Conservation (phyloP, 2,113 vertebrate species). For the Ictidomys tridecemlineatus region DNA sequence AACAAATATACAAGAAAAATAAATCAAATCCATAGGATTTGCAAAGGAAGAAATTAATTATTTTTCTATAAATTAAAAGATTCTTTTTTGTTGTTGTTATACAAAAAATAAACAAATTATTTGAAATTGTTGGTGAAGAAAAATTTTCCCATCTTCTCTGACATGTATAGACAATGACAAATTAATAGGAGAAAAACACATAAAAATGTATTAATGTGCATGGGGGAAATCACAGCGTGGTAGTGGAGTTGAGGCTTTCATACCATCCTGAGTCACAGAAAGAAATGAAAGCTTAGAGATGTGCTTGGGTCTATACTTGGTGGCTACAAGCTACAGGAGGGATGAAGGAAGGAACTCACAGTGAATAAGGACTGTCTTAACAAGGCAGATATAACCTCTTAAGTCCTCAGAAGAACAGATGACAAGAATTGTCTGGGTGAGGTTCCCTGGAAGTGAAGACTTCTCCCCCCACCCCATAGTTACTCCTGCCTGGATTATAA, state of each 20-base stretch:
- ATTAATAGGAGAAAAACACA: not conserved
- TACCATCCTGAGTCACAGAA: not conserved
- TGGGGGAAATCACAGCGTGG: not conserved
- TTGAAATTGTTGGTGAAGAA: not conserved
- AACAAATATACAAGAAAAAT: constrained; percentile 50
- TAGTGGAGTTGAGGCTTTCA: not conserved
- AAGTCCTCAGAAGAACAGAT: not conserved
- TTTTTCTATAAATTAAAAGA: not conserved
- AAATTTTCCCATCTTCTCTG: not conserved
- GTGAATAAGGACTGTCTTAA: not conserved
- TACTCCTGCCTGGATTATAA: not conserved
- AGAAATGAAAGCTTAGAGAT: not conserved
- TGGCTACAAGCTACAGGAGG: not conserved
- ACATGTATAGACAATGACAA: not conserved
- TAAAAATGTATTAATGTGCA: not conserved
- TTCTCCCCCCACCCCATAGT: not conserved
- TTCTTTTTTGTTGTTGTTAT: not conserved
- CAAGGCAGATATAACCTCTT: not conserved
- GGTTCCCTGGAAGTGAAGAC: not conserved
- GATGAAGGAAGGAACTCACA: not conserved
- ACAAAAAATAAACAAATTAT: not conserved
- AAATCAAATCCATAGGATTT: not conserved
- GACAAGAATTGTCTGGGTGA: not conserved
- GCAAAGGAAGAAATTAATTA: not conserved
- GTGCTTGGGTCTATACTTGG: not conserved